A percentile compares a stretch with the other conserved stretches of the same genome.
Evolutionary conservation across 2,888 invertebrate genomes (phyloP).

Genomic region (Ichneumon xanthorius): DNA sequence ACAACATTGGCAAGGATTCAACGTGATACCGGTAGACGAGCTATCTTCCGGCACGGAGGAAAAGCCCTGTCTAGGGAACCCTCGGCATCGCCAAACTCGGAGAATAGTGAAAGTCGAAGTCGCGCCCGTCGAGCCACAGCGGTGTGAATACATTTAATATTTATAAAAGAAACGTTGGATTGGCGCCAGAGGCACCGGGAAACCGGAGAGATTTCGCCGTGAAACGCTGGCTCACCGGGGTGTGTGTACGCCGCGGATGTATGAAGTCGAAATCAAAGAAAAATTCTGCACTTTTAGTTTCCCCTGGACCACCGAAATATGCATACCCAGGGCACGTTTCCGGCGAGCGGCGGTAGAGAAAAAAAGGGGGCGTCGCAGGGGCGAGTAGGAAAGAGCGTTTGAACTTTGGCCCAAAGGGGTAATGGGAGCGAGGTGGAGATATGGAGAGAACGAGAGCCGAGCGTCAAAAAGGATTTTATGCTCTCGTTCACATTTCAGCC

Average conservation of each 20-base stretch:
- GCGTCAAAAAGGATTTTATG: conserved; percentile 67
- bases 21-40: background rate
- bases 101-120: conserved; percentile 24
- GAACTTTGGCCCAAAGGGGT: conserved; percentile 56
- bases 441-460: conserved; percentile 43
- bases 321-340: conserved; percentile 50
- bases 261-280: conserved; percentile 56
- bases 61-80: conserved; percentile 1
- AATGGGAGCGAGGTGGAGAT: conserved; percentile 57
- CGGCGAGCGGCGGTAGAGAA: conserved; percentile 28
- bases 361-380: conserved; percentile 3
- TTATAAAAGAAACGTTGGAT: conserved; percentile 60
- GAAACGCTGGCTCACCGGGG: background rate
- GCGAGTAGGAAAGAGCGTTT: conserved; percentile 44
- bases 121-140: background rate
- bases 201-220: conserved; percentile 12
- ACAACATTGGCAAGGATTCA: conserved; percentile 3
- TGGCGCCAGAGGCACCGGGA: conserved; percentile 35
- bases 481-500: conserved; percentile 52
- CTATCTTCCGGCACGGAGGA: background rate
- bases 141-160: conserved; percentile 59
- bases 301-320: conserved; percentile 52
- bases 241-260: background rate
- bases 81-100: background rate
- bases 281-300: conserved; percentile 61